Base-by-base conservation (phyloP, 2,888 invertebrate species). In the Andricus curvator region DNA sequence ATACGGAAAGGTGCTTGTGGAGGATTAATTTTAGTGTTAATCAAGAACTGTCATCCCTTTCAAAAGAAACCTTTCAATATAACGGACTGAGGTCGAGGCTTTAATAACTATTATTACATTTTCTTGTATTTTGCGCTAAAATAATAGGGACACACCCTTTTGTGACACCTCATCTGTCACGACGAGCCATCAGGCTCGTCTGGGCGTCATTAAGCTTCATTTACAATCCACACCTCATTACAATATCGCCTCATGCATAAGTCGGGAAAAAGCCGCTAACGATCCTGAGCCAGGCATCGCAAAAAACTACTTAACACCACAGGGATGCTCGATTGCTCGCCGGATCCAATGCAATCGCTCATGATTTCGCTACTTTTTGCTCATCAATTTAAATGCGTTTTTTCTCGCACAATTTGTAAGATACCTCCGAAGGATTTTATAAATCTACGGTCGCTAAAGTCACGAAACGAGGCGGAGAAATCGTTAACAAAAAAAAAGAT, bases 161-260 rank as follows among this genome's bases (percentile, higher is more conserved):
- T 33, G n/a, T 60, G 56, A 56, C 74, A 74, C 56, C 56, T 74
- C 74, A 74, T 74, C 74, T 74, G 74, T 74, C 74, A 74, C n/a
- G n/a, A 56, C 60, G 74, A 74, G 74, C 48, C 20, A 70, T 83
- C 83, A 83, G 83, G 79, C 84, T 82, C 86, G 84, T 84, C 86
- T 82, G 85, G 85, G 86, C 88, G 85, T 89, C 90, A 90, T 91
- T 90, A 90, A 88, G 87, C 88, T 87, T 90, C 91, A 90, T 91
- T 91, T 91, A 89, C 90, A 90, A 89, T 91, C 90, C 90, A 88
- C 91, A 90, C 90, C 90, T 91, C 90, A 88, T 90, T 88, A 89
- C 88, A 88, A 89, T 88, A 90, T 89, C 83, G 87, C 85, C 85
- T 85, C 77, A 80, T 82, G 81, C 83, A 78, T 78, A 82, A 88